A percentile compares a stretch with the other conserved stretches of the same genome.
Conservation (phyloP, 92 coral and sea anemone genomes). For the Actinernus sp. region DNA sequence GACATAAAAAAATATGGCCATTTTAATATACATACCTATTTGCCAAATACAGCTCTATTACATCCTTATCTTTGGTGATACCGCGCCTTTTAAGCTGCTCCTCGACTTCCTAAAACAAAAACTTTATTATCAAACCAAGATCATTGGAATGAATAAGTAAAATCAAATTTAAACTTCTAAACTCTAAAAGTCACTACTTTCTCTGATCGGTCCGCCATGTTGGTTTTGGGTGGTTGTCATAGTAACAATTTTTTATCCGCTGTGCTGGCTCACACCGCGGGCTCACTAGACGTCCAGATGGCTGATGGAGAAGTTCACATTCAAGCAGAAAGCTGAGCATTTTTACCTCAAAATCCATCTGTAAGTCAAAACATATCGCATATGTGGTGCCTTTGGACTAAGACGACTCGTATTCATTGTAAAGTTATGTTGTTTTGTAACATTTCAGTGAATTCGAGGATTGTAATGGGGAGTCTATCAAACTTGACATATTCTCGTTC, state of each 20-base stretch:
- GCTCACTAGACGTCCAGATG: not conserved
- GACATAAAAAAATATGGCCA: too few relatives aligned
- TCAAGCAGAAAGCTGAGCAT: slow-evolving; percentile 51
- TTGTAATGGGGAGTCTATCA: slow-evolving; percentile 15
- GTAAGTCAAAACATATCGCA: slow-evolving; percentile 20
- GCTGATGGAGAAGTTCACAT: slow-evolving; percentile 47
- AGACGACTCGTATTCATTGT: not conserved
- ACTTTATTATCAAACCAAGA: not conserved
- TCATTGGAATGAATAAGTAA: not conserved
- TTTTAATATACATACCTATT: slow-evolving; percentile 70
- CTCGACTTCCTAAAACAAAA: slow-evolving; percentile 62
- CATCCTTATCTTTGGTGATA: slow-evolving; percentile 81
- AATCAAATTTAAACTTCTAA: not conserved
- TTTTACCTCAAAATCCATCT: slow-evolving; percentile 56
- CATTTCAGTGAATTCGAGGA: slow-evolving; percentile 31
- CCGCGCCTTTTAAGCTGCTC: slow-evolving; percentile 73
- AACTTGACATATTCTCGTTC: slow-evolving; percentile 26
- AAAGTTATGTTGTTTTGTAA: not conserved
- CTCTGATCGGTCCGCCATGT: slow-evolving; percentile 73
- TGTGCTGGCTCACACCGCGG: slow-evolving; percentile 15
- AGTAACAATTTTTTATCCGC: slow-evolving; percentile 33
- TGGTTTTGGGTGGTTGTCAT: slow-evolving; percentile 56
- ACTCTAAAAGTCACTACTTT: slow-evolving; percentile 44
- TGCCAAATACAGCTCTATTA: slow-evolving; percentile 80
- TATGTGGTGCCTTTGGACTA: not conserved